Evolutionary conservation across 2,113 vertebrate genomes (phyloP).

Genomic region (Leptobrachium ailaonicum): DNA sequence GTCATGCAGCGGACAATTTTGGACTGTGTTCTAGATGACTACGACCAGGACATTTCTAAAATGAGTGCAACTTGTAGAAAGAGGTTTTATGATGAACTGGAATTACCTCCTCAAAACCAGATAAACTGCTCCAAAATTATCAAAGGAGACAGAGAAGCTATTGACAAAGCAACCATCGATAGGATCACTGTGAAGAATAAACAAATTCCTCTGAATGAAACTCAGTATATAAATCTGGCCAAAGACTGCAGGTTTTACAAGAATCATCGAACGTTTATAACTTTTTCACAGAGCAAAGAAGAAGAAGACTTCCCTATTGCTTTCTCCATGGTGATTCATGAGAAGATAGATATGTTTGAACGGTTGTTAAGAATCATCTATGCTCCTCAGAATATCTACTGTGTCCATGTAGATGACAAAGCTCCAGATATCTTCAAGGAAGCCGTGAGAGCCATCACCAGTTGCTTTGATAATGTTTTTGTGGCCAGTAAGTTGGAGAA

Average conservation of each 20-base stretch:
- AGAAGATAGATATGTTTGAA: slow-evolving; percentile 75
- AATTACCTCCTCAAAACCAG: neutral
- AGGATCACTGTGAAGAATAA: slow-evolving; percentile 45
- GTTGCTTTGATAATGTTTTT: slow-evolving; percentile 73
- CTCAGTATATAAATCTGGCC: slow-evolving; percentile 64
- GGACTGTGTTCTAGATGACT: neutral
- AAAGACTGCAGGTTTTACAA: slow-evolving; percentile 61
- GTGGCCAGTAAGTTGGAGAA: slow-evolving; percentile 63
- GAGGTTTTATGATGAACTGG: neutral
- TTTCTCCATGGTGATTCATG: slow-evolving; percentile 73
- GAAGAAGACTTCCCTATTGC: slow-evolving; percentile 80
- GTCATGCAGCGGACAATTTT: neutral
- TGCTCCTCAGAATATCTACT: slow-evolving; percentile 73
- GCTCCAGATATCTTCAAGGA: slow-evolving; percentile 54
- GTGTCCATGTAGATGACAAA: slow-evolving; percentile 71
- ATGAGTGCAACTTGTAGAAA: neutral
- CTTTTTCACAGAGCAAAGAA: slow-evolving; percentile 71
- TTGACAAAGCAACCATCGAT: slow-evolving; percentile 27
- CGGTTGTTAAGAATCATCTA: slow-evolving; percentile 68
- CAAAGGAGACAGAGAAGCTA: slow-evolving; percentile 50
- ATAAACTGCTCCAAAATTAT: slow-evolving; percentile 59
- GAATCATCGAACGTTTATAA: slow-evolving; percentile 60
- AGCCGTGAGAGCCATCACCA: slow-evolving; percentile 60
- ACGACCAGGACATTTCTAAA: neutral
- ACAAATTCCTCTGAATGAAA: slow-evolving; percentile 50